Conservation (phyloP, 2,113 vertebrate species). For the Melanerpes formicivorus region DNA sequence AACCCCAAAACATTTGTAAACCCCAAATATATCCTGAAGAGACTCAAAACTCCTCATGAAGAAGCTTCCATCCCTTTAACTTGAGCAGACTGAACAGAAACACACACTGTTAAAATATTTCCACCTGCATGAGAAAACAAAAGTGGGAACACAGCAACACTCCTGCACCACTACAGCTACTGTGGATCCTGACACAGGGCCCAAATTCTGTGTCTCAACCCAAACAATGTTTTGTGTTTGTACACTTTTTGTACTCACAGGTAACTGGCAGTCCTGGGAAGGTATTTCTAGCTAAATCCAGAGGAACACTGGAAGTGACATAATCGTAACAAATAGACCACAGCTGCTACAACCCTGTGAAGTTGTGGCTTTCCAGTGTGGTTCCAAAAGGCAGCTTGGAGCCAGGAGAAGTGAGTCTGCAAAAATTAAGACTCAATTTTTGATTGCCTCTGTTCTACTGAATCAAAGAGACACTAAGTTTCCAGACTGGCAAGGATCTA, state of each 20-base stretch:
- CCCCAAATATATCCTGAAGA: background rate
- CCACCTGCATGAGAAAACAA: background rate
- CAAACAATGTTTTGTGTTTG: background rate
- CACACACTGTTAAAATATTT: background rate
- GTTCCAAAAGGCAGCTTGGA: background rate
- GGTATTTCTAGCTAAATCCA: background rate
- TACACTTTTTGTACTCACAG: background rate
- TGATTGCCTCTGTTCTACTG: background rate
- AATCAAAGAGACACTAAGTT: background rate
- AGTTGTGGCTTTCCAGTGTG: background rate
- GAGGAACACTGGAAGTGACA: background rate
- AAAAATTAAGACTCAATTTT: background rate
- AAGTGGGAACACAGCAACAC: background rate
- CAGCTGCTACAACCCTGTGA: background rate
- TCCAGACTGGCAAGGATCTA: background rate
- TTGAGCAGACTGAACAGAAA: background rate
- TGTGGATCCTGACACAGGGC: rapidly evolving
- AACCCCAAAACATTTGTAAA: background rate
- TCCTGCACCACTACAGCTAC: background rate
- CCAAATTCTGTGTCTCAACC: background rate
- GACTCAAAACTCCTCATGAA: background rate
- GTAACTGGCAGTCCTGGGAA: background rate
- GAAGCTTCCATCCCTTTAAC: background rate
- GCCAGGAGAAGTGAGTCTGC: background rate
- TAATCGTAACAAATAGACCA: background rate